Percentiles rank a stretch among this genome's conserved stretches.
phyloP scores from a whole-genome alignment of 2,113 vertebrate genomes.

The Apaloderma vittatum region DNA sequence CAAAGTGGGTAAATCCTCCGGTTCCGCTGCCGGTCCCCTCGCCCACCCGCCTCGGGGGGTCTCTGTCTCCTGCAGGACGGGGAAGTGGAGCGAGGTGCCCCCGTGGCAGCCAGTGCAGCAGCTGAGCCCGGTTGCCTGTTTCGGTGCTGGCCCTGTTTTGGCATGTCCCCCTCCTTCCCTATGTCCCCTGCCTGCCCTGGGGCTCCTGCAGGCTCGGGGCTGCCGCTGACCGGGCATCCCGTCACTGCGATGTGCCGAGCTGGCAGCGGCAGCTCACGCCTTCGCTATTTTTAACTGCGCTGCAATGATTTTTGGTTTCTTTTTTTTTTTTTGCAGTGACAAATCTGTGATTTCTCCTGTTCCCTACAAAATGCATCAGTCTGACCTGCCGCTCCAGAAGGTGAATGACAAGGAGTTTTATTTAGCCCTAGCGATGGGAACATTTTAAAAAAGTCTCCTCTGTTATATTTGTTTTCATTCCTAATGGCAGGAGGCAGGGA shows the following conservation, averaged over 20 bases:
- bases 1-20: rapidly evolving
- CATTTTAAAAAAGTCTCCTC: conserved; percentile 36
- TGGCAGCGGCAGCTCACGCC: not conserved
- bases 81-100: not conserved
- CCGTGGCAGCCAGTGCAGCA: rapidly evolving
- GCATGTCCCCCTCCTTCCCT: not conserved
- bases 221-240: not conserved
- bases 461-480: conserved; percentile 64
- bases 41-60: rapidly evolving
- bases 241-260: rapidly evolving
- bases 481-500: conserved; percentile 71
- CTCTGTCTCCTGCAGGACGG: rapidly evolving
- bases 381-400: conserved; percentile 69
- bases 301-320: not conserved
- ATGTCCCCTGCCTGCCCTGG: rapidly evolving
- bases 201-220: rapidly evolving
- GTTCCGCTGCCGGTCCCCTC: rapidly evolving
- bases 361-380: not conserved
- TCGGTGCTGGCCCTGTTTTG: rapidly evolving
- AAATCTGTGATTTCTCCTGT: conserved; percentile 45
- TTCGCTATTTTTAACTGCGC: not conserved
- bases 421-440: conserved; percentile 64
- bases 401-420: conserved; percentile 78
- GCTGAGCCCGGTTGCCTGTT: not conserved
- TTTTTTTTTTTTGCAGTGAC: not conserved